Percentiles rank a stretch among this genome's conserved stretches.
phyloP scores from a whole-genome alignment of 2,113 vertebrate species.

The Panthera tigris region DNA sequence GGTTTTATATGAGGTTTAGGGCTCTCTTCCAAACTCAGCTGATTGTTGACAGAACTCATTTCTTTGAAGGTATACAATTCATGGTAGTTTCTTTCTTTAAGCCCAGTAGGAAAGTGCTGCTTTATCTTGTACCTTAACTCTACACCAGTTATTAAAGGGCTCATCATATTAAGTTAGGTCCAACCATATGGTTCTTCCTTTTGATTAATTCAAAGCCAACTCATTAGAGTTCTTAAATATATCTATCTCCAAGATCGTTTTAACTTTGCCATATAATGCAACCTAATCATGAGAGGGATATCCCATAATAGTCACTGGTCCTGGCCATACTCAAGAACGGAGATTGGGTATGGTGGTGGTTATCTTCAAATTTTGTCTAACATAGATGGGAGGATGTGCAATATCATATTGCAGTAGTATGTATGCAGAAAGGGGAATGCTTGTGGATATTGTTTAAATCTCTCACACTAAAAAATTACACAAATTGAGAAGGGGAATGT shows the following conservation, averaged over 20 bases:
- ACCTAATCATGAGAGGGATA: neutral
- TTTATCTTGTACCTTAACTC: neutral
- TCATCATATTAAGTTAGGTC: neutral
- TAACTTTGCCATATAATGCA: neutral
- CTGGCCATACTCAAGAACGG: neutral
- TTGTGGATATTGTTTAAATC: neutral
- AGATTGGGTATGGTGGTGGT: neutral
- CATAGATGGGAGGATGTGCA: neutral
- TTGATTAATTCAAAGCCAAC: neutral
- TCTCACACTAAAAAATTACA: neutral
- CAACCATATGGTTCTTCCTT: neutral
- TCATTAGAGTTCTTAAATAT: neutral
- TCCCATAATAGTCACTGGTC: neutral
- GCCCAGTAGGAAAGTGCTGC: neutral
- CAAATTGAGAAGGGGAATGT: neutral
- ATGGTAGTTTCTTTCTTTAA: neutral
- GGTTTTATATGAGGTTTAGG: neutral
- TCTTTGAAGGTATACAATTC: neutral
- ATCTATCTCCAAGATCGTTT: neutral
- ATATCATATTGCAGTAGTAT: neutral
- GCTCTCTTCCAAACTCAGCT: neutral
- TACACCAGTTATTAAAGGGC: neutral
- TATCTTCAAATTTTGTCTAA: neutral
- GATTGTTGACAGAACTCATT: neutral
- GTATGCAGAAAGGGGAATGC: accelerated